These are phyloP conservation scores for Venustoraphidia nigricollis DNA, from an alignment of 2,888 invertebrate genomes.

Conservation along the genomic window DNA sequence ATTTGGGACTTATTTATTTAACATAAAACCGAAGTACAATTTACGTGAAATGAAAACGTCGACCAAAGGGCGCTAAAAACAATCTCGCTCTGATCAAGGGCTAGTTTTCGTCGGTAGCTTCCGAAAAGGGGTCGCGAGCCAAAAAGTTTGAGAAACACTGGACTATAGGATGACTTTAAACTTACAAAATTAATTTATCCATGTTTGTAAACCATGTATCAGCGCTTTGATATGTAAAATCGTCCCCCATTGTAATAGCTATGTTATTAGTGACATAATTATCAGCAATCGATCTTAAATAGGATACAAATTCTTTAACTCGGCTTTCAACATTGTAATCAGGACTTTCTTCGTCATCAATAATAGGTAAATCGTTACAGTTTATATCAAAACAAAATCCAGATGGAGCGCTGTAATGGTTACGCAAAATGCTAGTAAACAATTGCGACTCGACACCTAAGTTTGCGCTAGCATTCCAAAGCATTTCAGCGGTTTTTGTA, in stretches of 20 bases:
- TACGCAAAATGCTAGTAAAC: background rate
- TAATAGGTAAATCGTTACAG: background rate
- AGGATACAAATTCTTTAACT: background rate
- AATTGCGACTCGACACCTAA: slow-evolving; percentile 14
- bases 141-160: too few relatives aligned
- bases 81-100: too few relatives aligned
- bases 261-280: slow-evolving; percentile 53
- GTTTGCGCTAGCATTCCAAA: slow-evolving; percentile 48
- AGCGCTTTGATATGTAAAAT: slow-evolving; percentile 70
- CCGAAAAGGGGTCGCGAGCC: too few relatives aligned
- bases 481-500: slow-evolving; percentile 47
- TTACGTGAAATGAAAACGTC: too few relatives aligned
- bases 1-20: too few relatives aligned
- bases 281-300: too few relatives aligned
- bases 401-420: background rate
- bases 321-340: background rate
- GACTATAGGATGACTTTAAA: background rate
- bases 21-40: too few relatives aligned
- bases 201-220: slow-evolving; percentile 34
- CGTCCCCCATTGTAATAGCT: slow-evolving; percentile 82
- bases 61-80: too few relatives aligned
- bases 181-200: slow-evolving; percentile 24
- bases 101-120: too few relatives aligned
- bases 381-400: slow-evolving; percentile 1
- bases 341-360: background rate